These are phyloP conservation scores for Motacilla alba DNA, from an alignment of 2,113 vertebrate genomes.

Conservation along the genomic window DNA sequence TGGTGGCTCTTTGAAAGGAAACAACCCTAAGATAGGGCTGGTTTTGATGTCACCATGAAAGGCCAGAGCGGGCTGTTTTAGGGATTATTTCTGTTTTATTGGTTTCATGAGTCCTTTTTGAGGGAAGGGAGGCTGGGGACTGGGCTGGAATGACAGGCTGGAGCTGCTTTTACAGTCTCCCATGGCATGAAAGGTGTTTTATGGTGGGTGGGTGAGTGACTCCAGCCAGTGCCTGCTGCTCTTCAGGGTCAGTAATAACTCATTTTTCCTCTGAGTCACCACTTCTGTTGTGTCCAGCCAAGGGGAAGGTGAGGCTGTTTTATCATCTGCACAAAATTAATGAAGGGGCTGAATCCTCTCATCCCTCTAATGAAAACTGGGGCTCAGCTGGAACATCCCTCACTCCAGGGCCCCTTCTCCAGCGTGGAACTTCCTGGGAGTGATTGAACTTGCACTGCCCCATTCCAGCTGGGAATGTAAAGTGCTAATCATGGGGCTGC, in stretches of 20 bases:
- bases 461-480: neutral
- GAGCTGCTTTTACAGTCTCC: constrained; percentile 57
- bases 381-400: neutral
- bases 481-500: neutral
- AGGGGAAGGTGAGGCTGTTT: constrained; percentile 63
- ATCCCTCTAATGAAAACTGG: neutral
- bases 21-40: neutral
- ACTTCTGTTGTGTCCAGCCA: constrained; percentile 47
- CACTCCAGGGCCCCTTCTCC: neutral
- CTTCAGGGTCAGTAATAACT: constrained; percentile 61
- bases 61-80: neutral
- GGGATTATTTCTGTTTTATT: constrained; percentile 69
- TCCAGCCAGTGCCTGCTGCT: constrained; percentile 51
- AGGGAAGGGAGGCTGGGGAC: constrained; percentile 31
- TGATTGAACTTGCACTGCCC: neutral
- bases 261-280: constrained; percentile 62
- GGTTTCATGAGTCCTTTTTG: constrained; percentile 60
- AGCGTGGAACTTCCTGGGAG: neutral
- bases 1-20: constrained; percentile 59
- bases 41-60: neutral
- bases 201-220: constrained; percentile 65
- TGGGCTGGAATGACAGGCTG: constrained; percentile 24
- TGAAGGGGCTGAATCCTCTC: neutral
- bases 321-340: constrained; percentile 14
- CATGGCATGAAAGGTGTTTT: constrained; percentile 68